Evolutionary conservation across 2,113 vertebrate genomes (phyloP), one percentile per base, ranked within the genome.

Genomic region (Callipepla californica): DNA sequence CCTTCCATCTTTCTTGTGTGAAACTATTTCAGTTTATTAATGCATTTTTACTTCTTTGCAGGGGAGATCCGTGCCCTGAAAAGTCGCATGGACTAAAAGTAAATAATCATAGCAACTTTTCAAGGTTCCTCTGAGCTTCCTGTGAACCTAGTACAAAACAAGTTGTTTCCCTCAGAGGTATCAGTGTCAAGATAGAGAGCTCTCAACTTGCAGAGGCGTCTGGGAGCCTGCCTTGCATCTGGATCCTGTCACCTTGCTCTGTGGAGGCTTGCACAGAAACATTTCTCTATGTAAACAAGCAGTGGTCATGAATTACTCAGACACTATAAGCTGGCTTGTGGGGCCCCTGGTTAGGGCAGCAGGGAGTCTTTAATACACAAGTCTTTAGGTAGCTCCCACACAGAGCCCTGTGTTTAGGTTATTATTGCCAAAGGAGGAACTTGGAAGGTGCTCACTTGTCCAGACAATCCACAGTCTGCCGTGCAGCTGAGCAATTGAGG

Each of bases 21-120:
- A 76, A 78, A 28, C 28, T 93, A 9, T 78, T 85, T 32, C 72
- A 34, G 38, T 57, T 86, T 74, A 94, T 94, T 97, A 96, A 97
- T 85, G n/a, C 69, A 9, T 59, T 75, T 94, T 87, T 96, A 93
- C 90, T 96, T 96, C 95, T 96, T 95, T 96, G 83, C 93, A 97
- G 96, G 96, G 82, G 63, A 93, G 89, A 69, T 95, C 79, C 59
- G 48, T 94, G 83, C 67, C 79, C 70, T 93, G 89, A 95, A 78
- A 94, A 93, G 92, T 90, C 84, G 3, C 80, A 47, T 94, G 93
- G 86, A 94, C 61, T 90, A 94, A 79, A 53, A 51, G 53, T 80
- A 47, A 76, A 53, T 13, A 57, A 53, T 25, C 7, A 0, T 53
- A 82, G 55, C 77, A 69, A 36, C 20, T 80, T 89, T 63, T 48